Conservation (phyloP, 2,797 vertebrate genomes). For the Megalops cyprinoides region DNA sequence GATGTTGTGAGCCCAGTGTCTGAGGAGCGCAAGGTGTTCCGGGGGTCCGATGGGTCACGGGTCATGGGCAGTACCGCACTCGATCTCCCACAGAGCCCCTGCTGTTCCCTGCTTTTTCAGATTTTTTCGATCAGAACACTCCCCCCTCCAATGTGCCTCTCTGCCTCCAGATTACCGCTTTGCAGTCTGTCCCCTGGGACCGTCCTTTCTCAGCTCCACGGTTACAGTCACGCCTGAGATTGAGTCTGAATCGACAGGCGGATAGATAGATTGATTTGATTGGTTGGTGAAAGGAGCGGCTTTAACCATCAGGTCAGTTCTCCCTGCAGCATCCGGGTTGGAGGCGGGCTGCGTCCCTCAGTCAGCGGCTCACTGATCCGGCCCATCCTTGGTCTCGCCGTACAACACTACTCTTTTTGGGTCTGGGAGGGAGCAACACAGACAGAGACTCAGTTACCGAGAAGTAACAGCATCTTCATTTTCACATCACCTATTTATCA, state of each 20-base stretch:
- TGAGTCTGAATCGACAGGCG: slow-evolving; percentile 13
- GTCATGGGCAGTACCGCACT: too few relatives aligned
- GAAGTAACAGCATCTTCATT: too few relatives aligned
- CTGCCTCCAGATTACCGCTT: not conserved
- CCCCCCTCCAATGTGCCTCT: not conserved
- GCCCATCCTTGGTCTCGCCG: slow-evolving; percentile 53
- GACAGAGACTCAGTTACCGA: slow-evolving; percentile 1
- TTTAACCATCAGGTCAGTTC: slow-evolving; percentile 33
- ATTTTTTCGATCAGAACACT: not conserved
- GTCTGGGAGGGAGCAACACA: slow-evolving; percentile 42
- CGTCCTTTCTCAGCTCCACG: slow-evolving; percentile 19
- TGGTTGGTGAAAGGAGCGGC: slow-evolving; percentile 28
- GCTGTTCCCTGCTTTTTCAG: not conserved
- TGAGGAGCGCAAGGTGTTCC: slow-evolving; percentile 2
- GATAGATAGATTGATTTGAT: slow-evolving; percentile 30
- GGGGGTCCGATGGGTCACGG: too few relatives aligned
- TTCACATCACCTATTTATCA: too few relatives aligned
- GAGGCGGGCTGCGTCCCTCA: slow-evolving; percentile 34
- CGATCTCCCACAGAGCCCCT: not conserved
- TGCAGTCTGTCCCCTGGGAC: slow-evolving; percentile 4
- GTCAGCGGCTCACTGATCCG: slow-evolving; percentile 51
- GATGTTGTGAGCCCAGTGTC: slow-evolving; percentile 13
- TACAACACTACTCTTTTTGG: slow-evolving; percentile 58
- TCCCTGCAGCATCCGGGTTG: slow-evolving; percentile 42
- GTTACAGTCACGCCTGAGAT: slow-evolving; percentile 14